Conservation (phyloP, 64 coral and sea anemone species). For the Platygyra sinensis region DNA sequence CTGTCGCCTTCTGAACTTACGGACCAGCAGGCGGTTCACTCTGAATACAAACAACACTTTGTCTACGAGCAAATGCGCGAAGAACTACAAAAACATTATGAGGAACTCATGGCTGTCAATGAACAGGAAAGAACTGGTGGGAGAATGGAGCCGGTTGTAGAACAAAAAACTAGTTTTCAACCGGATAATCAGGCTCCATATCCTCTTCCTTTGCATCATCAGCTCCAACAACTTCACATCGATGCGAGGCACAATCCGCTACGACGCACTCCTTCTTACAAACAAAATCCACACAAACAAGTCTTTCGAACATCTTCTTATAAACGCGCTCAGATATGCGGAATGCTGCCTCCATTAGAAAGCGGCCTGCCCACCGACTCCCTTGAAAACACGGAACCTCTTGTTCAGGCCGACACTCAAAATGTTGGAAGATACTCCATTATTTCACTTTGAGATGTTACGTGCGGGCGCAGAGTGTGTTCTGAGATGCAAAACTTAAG, state of each 20-base stretch:
- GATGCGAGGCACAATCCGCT: constrained; percentile 74
- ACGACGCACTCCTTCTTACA: constrained; percentile 52
- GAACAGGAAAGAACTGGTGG: constrained; percentile 46
- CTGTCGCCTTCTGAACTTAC: constrained; percentile 84
- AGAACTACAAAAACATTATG: constrained; percentile 89
- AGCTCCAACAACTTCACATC: constrained; percentile 93
- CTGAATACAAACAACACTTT: constrained; percentile 79
- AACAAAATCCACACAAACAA: constrained; percentile 91
- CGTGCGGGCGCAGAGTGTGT: background rate
- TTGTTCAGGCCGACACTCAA: constrained; percentile 8
- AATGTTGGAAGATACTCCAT: constrained; percentile 42
- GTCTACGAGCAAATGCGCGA: constrained; percentile 90
- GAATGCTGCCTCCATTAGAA: constrained; percentile 84
- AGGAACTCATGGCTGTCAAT: constrained; percentile 90
- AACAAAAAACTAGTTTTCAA: constrained; percentile 14
- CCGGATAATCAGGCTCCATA: constrained; percentile 63
- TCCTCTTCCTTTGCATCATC: constrained; percentile 64
- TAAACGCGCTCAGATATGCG: constrained; percentile 88
- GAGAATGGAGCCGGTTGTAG: constrained; percentile 37
- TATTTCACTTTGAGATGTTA: background rate
- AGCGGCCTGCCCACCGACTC: constrained; percentile 21
- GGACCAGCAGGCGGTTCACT: constrained; percentile 83
- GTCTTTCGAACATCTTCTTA: constrained; percentile 94
- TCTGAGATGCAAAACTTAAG: background rate
- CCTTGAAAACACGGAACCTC: constrained; percentile 29